A percentile compares a stretch with the other conserved stretches of the same genome.
phyloP scores from a whole-genome alignment of 1,140 invertebrate species.

The Cylas formicarius region DNA sequence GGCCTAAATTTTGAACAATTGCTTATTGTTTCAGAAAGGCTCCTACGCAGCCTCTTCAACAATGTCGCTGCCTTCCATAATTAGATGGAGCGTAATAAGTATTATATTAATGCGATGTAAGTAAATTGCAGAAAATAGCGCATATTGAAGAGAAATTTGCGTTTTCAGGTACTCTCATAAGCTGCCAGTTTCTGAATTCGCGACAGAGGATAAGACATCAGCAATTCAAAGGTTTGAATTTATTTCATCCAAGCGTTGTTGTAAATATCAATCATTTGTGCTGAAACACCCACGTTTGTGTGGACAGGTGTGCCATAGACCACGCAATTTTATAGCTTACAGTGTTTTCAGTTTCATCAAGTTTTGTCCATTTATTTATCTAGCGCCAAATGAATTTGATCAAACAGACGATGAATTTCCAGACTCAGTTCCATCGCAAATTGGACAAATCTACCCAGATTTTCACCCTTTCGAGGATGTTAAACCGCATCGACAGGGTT shows the following conservation, averaged over 20 bases:
- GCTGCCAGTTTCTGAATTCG: slow-evolving; percentile 11
- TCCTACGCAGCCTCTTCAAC: slow-evolving; percentile 13
- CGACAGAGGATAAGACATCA: slow-evolving; percentile 9
- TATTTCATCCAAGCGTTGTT: slow-evolving; percentile 3
- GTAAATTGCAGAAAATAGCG: not conserved
- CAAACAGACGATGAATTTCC: too few species aligned
- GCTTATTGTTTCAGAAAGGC: slow-evolving; percentile 11
- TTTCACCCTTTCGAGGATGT: too few species aligned
- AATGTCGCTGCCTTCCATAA: slow-evolving; percentile 13
- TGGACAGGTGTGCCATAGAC: too few species aligned
- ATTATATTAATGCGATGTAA: slow-evolving; percentile 11
- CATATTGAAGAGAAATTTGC: not conserved
- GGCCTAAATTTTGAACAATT: not conserved
- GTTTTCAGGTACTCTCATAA: slow-evolving; percentile 11
- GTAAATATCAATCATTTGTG: too few species aligned
- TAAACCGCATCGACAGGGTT: too few species aligned
- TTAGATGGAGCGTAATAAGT: slow-evolving; percentile 9
- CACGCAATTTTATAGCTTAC: too few species aligned
- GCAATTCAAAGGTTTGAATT: slow-evolving; percentile 14
- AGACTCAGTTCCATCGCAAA: too few species aligned
- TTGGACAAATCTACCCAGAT: too few species aligned
- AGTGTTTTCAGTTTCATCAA: too few species aligned
- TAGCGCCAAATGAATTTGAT: too few species aligned
- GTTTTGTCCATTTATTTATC: too few species aligned
- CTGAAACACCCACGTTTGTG: too few species aligned